A percentile compares a stretch with the other conserved stretches of the same genome.
Evolutionary conservation across 2,888 invertebrate genomes (phyloP).

Genomic region (Macrosoma leucophasiata): DNA sequence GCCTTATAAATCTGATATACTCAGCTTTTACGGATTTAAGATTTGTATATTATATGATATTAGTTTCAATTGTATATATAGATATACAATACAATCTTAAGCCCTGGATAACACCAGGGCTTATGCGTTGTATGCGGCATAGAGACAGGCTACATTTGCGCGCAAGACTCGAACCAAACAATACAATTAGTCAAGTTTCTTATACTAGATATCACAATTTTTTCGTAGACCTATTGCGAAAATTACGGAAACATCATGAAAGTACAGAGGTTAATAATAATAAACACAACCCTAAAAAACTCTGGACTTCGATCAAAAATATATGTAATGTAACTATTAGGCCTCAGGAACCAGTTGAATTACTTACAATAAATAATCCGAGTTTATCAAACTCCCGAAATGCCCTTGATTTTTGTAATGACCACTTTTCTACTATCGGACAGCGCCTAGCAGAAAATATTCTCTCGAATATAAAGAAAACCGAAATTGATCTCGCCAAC

Average conservation of each 20-base stretch:
- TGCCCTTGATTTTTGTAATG: no score
- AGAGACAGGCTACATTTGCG: constrained; percentile 8
- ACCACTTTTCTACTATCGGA: constrained; percentile 4
- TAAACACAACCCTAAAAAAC: constrained; percentile 4
- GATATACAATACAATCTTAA: no score
- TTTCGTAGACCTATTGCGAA: constrained; percentile 13
- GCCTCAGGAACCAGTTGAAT: background rate
- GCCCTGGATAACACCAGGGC: constrained; percentile 16
- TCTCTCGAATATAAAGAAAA: no score
- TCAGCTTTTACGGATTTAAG: no score
- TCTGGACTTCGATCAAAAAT: constrained; percentile 10
- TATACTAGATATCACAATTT: constrained; percentile 9
- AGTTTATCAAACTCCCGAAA: background rate
- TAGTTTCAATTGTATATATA: no score
- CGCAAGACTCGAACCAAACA: constrained; percentile 7
- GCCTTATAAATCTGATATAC: no score
- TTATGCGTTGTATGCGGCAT: constrained; percentile 8
- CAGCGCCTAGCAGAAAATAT: background rate
- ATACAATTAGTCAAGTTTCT: background rate
- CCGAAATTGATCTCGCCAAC: no score
- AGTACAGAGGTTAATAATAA: constrained; percentile 4
- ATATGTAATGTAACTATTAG: background rate
- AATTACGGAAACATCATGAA: constrained; percentile 9
- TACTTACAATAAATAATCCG: background rate
- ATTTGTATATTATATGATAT: no score